Conservation (phyloP, 2,113 vertebrate species). For the Notiomystis cincta region DNA sequence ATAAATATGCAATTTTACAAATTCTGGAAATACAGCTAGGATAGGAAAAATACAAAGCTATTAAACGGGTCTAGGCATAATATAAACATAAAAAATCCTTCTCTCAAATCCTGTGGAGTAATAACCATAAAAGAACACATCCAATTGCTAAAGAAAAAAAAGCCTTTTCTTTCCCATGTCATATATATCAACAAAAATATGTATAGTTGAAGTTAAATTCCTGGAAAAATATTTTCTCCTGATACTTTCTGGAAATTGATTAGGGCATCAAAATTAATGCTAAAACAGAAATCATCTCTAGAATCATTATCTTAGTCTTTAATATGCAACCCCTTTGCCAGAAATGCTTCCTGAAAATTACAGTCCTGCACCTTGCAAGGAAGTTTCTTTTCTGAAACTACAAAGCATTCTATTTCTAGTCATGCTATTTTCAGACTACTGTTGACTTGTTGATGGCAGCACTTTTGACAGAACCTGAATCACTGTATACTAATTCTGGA, state of each 20-base stretch:
- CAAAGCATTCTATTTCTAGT: not conserved
- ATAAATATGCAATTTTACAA: not conserved
- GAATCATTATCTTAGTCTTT: not conserved
- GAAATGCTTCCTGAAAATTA: not conserved
- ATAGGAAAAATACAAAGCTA: not conserved
- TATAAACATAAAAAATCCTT: not conserved
- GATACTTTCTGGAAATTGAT: not conserved
- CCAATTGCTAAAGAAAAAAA: not conserved
- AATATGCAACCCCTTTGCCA: not conserved
- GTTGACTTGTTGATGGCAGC: constrained; percentile 7
- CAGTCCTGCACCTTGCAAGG: not conserved
- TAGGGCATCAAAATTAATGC: not conserved
- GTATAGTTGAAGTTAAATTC: not conserved
- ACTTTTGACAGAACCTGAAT: not conserved
- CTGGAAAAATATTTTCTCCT: not conserved
- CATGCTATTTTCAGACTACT: not conserved
- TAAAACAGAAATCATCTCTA: not conserved
- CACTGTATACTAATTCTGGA: not conserved
- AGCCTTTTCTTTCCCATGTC: not conserved
- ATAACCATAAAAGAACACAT: not conserved
- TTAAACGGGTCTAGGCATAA: not conserved
- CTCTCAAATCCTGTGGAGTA: not conserved
- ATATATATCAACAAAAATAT: not conserved
- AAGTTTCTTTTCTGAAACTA: not conserved
- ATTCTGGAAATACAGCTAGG: not conserved